A percentile compares a stretch with the other conserved stretches of the same genome.
Evolutionary conservation across 2,888 invertebrate species (phyloP).

Genomic region (Timandra comae): DNA sequence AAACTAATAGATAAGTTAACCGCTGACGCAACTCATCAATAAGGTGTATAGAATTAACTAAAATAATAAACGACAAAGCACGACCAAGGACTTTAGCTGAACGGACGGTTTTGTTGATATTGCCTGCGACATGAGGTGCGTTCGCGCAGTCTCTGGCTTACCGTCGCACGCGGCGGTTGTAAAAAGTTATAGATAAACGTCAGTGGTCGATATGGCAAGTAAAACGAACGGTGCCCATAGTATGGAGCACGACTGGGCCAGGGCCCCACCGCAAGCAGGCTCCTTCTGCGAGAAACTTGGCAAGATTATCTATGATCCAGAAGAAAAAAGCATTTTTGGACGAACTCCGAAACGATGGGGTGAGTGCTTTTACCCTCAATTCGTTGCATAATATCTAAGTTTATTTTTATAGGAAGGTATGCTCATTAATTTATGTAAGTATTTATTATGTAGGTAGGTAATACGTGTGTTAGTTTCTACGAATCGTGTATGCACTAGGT

Average conservation of each 20-base stretch:
- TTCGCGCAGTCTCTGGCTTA: conserved; percentile 33
- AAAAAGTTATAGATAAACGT: conserved; percentile 7
- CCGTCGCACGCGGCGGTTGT: conserved; percentile 30
- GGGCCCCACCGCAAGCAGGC: conserved; percentile 47
- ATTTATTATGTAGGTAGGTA: too few species aligned
- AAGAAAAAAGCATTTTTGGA: conserved; percentile 59
- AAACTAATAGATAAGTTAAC: too few species aligned
- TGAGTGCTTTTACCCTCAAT: too few species aligned
- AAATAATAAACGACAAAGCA: background rate
- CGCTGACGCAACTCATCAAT: too few species aligned
- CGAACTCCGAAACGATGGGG: conserved; percentile 67
- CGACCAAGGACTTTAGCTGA: conserved; percentile 11
- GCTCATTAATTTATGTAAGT: too few species aligned
- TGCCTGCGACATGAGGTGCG: conserved; percentile 27
- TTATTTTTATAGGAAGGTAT: too few species aligned
- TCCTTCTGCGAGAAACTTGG: conserved; percentile 38
- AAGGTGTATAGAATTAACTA: too few species aligned
- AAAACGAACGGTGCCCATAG: conserved; percentile 43
- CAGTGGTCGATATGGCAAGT: conserved; percentile 34
- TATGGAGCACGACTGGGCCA: conserved; percentile 54
- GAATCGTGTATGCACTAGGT: too few species aligned
- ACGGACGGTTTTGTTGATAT: conserved; percentile 7
- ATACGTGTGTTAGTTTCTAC: too few species aligned
- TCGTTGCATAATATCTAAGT: too few species aligned
- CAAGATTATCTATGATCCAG: conserved; percentile 51